Percentiles rank a stretch among this genome's conserved stretches.
Evolutionary conservation across 2,888 invertebrate species (phyloP).

Genomic region (Uloborus plumipes): DNA sequence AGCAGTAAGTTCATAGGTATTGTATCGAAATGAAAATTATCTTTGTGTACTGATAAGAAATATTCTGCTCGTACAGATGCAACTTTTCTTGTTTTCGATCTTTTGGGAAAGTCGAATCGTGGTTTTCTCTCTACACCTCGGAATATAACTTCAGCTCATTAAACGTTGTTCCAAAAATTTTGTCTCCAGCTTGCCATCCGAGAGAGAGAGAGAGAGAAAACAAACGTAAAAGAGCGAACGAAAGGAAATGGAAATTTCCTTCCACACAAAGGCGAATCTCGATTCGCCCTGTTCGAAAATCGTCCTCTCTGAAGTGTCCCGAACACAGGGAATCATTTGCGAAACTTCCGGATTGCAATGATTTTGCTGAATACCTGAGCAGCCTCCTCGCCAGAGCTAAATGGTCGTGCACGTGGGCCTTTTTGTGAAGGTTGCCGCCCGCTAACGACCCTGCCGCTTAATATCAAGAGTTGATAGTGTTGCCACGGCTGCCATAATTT

Average conservation of each 20-base stretch:
- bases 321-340: conserved; percentile 39
- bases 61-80: too few relatives aligned
- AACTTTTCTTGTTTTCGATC: too few relatives aligned
- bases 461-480: conserved; percentile 13
- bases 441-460: conserved; percentile 23
- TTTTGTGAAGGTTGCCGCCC: conserved; percentile 8
- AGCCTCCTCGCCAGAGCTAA: not conserved
- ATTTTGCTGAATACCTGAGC: not conserved
- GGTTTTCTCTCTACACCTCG: too few relatives aligned
- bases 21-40: too few relatives aligned
- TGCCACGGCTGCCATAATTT: conserved; percentile 1
- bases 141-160: too few relatives aligned
- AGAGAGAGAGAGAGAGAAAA: too few relatives aligned
- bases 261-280: conserved; percentile 25
- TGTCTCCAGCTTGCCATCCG: not conserved
- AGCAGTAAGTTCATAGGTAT: too few relatives aligned
- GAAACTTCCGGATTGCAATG: conserved; percentile 37
- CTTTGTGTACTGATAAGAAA: too few relatives aligned
- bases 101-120: too few relatives aligned
- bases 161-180: not conserved
- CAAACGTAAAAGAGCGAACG: too few relatives aligned
- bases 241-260: conserved; percentile 42
- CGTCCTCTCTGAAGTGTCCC: conserved; percentile 18
- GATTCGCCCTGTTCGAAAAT: conserved; percentile 9
- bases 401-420: conserved; percentile 10